Percentiles rank a stretch among this genome's conserved stretches.
These are phyloP conservation scores for Anadara kagoshimensis DNA, from an alignment of 1,140 invertebrate species.

Conservation along the genomic window DNA sequence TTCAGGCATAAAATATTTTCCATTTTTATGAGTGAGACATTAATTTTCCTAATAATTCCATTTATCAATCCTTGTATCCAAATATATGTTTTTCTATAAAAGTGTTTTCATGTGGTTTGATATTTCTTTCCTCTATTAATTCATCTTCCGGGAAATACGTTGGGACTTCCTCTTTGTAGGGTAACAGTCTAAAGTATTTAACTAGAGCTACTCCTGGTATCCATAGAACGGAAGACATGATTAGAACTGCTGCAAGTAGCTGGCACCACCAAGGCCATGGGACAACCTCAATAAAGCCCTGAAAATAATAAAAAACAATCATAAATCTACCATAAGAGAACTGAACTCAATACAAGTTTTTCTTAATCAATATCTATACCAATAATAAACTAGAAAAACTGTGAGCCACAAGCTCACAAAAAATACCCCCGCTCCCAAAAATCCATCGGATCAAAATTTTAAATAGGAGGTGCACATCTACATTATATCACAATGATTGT, in stretches of 20 bases:
- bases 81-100: conserved; percentile 40
- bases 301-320: conserved; percentile 45
- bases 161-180: conserved; percentile 42
- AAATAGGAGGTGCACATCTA: no score
- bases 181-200: conserved; percentile 38
- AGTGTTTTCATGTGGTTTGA: conserved; percentile 45
- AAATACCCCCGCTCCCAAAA: no score
- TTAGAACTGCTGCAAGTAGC: conserved; percentile 84
- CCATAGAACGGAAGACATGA: conserved; percentile 86
- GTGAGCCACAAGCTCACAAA: no score
- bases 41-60: no score
- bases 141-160: conserved; percentile 56
- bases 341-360: no score
- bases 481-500: no score
- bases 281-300: conserved; percentile 83
- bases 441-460: no score
- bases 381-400: no score
- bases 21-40: no score
- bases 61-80: conserved; percentile 7
- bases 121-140: conserved; percentile 47
- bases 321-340: neutral
- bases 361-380: no score
- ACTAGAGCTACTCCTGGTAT: conserved; percentile 82
- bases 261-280: conserved; percentile 91
- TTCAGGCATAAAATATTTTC: no score